Percentiles rank a stretch among this genome's conserved stretches.
Evolutionary conservation across 2,888 invertebrate genomes (phyloP).

Genomic region (Loripinus fragilis): DNA sequence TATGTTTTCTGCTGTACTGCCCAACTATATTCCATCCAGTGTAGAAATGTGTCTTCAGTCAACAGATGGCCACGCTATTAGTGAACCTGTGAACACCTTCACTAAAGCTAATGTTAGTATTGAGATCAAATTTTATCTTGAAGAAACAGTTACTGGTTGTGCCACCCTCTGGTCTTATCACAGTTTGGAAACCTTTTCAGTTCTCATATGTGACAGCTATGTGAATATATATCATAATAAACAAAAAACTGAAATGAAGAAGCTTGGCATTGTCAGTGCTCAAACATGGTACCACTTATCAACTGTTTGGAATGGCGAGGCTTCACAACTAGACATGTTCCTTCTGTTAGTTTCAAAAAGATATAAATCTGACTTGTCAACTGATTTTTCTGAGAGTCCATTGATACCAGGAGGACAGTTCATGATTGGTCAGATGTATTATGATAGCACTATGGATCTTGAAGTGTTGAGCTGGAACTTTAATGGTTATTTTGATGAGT

Average conservation of each 20-base stretch:
- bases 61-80: conserved; percentile 44
- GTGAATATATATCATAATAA: conserved; percentile 45
- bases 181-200: conserved; percentile 29
- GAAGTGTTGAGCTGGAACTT: conserved; percentile 55
- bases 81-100: conserved; percentile 54
- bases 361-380: neutral
- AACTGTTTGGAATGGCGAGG: conserved; percentile 57
- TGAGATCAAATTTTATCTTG: conserved; percentile 66
- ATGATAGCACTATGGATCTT: conserved; percentile 25
- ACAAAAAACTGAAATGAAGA: conserved; percentile 24
- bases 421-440: conserved; percentile 65
- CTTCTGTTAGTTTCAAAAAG: conserved; percentile 47
- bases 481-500: conserved; percentile 66
- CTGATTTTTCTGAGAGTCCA: conserved; percentile 25
- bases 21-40: conserved; percentile 27
- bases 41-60: conserved; percentile 61
- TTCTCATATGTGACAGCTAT: conserved; percentile 51
- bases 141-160: conserved; percentile 38
- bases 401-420: conserved; percentile 65
- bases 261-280: conserved; percentile 43
- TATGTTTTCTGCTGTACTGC: conserved; percentile 45
- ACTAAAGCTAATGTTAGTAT: conserved; percentile 60
- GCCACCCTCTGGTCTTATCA: conserved; percentile 69
- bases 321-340: conserved; percentile 43
- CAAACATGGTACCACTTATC: conserved; percentile 70